Conservation (phyloP, 2,888 invertebrate species). For the Nematopogon swammerdamellus region DNA sequence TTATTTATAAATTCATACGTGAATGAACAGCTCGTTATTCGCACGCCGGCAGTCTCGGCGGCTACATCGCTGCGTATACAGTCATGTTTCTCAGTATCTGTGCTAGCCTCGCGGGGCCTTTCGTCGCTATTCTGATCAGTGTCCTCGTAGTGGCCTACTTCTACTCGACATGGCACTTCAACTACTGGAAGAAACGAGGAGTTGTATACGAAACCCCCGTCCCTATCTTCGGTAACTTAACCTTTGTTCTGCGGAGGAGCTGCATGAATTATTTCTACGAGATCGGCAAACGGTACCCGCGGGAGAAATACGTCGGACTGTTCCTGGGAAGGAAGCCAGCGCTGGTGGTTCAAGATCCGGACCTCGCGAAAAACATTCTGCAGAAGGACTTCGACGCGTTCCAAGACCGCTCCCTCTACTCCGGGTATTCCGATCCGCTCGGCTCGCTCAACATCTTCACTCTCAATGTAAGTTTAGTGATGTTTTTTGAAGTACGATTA, state of each 20-base stretch:
- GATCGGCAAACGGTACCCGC: constrained; percentile 18
- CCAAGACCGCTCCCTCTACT: constrained; percentile 24
- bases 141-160: constrained; percentile 14
- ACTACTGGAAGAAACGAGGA: constrained; percentile 31
- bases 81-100: background rate
- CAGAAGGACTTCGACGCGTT: constrained; percentile 29
- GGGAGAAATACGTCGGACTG: constrained; percentile 26
- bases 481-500: no score
- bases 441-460: constrained; percentile 35
- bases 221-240: constrained; percentile 25
- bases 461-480: constrained; percentile 25
- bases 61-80: background rate
- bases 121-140: background rate
- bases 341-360: constrained; percentile 28
- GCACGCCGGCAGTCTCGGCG: background rate
- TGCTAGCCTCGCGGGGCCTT: background rate
- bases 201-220: constrained; percentile 26
- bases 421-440: constrained; percentile 26
- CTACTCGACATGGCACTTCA: constrained; percentile 22
- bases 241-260: constrained; percentile 29
- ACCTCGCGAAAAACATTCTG: constrained; percentile 25
- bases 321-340: constrained; percentile 28
- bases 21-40: no score
- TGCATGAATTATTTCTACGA: constrained; percentile 24
- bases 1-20: no score